A percentile compares a stretch with the other conserved stretches of the same genome.
Evolutionary conservation across 2,888 invertebrate genomes (phyloP).

Genomic region (Zhuqinia jingwanae): DNA sequence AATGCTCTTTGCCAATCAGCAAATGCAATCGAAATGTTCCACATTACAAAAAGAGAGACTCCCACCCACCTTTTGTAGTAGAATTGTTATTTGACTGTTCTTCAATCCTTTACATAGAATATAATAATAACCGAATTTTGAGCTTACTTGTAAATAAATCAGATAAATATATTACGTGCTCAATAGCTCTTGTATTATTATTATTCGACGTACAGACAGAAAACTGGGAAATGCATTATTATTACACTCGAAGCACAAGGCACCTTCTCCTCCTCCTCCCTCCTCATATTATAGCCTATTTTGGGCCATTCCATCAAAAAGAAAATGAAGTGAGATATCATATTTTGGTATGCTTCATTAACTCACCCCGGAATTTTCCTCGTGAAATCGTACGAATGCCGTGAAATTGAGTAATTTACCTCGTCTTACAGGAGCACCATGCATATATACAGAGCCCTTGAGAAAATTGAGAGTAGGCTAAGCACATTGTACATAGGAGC

Average conservation of each 20-base stretch:
- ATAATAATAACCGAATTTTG: not conserved
- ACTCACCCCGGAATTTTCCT: constrained; percentile 49
- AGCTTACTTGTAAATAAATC: too few relatives aligned
- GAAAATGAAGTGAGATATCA: constrained; percentile 28
- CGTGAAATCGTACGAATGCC: constrained; percentile 46
- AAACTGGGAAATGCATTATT: too few relatives aligned
- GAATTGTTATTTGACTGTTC: not conserved
- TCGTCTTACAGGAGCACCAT: constrained; percentile 19
- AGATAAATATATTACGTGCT: too few relatives aligned
- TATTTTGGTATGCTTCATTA: constrained; percentile 62
- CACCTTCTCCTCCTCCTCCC: too few relatives aligned
- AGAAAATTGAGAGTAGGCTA: constrained; percentile 21
- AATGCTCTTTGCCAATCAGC: not conserved
- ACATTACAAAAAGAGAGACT: too few relatives aligned
- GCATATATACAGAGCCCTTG: constrained; percentile 2
- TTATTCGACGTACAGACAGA: too few relatives aligned
- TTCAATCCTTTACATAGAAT: not conserved
- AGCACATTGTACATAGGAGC: not conserved
- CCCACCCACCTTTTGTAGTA: not conserved
- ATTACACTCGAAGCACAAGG: too few relatives aligned
- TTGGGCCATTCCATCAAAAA: too few relatives aligned
- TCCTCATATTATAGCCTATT: too few relatives aligned
- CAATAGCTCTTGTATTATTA: too few relatives aligned
- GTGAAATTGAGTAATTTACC: constrained; percentile 58
- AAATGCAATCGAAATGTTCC: constrained; percentile 1